Base-by-base conservation (phyloP, 2,888 invertebrate species). In the Macrophya annulata region DNA sequence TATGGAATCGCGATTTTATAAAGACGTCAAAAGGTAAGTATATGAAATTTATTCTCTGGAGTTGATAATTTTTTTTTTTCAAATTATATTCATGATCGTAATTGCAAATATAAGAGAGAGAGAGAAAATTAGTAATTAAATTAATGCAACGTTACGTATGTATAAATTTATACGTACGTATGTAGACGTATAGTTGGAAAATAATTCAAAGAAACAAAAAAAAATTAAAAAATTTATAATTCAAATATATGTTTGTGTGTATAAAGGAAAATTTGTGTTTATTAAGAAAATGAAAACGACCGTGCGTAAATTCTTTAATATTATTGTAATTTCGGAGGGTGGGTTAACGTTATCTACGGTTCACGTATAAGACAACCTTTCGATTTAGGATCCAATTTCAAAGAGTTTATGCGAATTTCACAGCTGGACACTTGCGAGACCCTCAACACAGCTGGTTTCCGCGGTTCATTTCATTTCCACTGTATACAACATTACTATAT, bases 351-450 rank as follows among this genome's bases (percentile, higher is more conserved):
- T 31, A 31, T 87, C 87, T 86, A 55, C 55, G 84, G 86, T 88
- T 87, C 86, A 90, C 88, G 89, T 89, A 90, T 89, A 90, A 90
- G 88, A 90, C 87, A 87, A 87, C 87, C 87, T 85, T 87, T 89
- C 89, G 90, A 90, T 90, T 90, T 90, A 90, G 90, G 90, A 90
- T 90, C 89, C 90, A 89, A 90, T 89, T 31, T 90, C 89, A 87
- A 85, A 87, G 88, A 89, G 90, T 90, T 90, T 90, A 90, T 90
- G 90, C 90, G 89, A 88, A 88, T 87, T 89, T 89, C 90, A 88
- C 90, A 90, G 90, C 90, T 90, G 90, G 90, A 86, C 82, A 87
- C 89, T 5, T 40, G 68, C 12, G 9, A 15, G 21, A 21, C n/a
- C 21, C 37, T 37, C 21, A n/a, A 81, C 81, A 86, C 86, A 86